phyloP scores from a whole-genome alignment of 2,797 vertebrate genomes.

The Acanthiza pusilla region DNA sequence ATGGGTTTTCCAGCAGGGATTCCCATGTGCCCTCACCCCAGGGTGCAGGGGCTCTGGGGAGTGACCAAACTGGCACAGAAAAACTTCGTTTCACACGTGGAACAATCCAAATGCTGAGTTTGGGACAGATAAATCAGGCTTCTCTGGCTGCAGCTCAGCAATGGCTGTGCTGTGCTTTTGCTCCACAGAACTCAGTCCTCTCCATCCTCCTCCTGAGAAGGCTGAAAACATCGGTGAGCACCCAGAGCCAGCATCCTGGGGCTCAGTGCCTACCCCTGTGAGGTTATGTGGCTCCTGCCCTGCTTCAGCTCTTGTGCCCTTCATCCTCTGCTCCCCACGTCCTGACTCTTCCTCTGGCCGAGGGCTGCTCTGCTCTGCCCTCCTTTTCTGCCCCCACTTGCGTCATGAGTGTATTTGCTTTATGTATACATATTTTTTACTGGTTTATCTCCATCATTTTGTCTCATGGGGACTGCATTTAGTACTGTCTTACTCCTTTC shows the following conservation, averaged over 20 bases:
- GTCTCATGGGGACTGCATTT: not conserved
- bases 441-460: not conserved
- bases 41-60: rapidly evolving
- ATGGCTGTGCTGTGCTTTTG: not conserved
- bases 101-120: not conserved
- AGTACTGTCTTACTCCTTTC: not conserved
- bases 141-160: not conserved
- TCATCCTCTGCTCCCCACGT: rapidly evolving
- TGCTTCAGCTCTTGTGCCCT: not conserved
- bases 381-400: not conserved
- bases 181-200: no score
- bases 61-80: no score
- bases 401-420: not conserved
- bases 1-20: rapidly evolving
- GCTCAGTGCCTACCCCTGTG: not conserved
- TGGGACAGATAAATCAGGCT: not conserved
- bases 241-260: not conserved
- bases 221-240: rapidly evolving
- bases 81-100: not conserved
- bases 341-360: not conserved
- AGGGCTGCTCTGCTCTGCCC: not conserved
- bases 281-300: not conserved
- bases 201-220: rapidly evolving
- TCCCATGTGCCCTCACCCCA: not conserved
- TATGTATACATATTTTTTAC: not conserved